Conservation (phyloP, 2,113 vertebrate species). For the Actinemys pallida region DNA sequence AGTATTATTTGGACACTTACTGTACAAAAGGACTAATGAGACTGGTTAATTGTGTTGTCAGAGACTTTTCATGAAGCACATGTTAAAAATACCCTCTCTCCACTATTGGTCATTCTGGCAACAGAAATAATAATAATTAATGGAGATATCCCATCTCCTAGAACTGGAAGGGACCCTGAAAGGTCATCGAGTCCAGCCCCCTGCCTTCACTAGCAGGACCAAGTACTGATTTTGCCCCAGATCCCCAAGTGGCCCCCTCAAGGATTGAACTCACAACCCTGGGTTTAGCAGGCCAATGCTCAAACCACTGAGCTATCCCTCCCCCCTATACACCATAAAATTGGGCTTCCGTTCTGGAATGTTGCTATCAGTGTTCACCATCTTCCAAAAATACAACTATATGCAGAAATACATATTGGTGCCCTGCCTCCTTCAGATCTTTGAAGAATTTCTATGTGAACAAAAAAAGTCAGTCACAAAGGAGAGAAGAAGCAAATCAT, state of each 20-base stretch:
- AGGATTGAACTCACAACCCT: too few species aligned
- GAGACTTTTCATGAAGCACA: neutral
- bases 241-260: too few species aligned
- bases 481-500: neutral
- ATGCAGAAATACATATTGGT: neutral
- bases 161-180: too few species aligned
- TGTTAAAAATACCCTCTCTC: neutral
- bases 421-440: neutral
- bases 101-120: neutral
- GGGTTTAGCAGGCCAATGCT: too few species aligned
- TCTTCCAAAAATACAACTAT: neutral
- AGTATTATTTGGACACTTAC: neutral
- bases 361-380: neutral
- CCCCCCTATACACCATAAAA: neutral
- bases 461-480: neutral
- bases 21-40: accelerated
- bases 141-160: too few species aligned
- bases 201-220: too few species aligned
- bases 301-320: too few species aligned
- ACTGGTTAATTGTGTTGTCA: neutral
- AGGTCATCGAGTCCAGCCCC: too few species aligned
- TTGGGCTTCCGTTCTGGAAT: neutral
- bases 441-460: neutral
- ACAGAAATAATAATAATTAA: neutral
- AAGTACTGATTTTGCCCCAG: too few species aligned